Base-by-base conservation (phyloP, 2,888 invertebrate species). In the Euplexia lucipara region DNA sequence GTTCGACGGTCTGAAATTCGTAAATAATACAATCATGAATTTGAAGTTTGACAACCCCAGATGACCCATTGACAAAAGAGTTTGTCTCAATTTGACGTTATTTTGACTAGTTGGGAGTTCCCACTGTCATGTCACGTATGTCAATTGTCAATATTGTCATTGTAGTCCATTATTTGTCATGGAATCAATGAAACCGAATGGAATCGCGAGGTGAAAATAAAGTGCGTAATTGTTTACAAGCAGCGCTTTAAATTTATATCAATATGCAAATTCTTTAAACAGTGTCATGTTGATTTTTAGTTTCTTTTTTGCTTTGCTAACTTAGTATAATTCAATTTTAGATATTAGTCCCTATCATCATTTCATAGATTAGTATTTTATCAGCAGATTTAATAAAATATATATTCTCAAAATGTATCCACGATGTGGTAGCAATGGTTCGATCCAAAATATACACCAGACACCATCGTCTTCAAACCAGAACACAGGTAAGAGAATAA, bases 381-480 rank as follows among this genome's bases (percentile, higher is more conserved):
- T 30, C 54, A 62, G 51, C 76, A 52, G 34, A 39, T 22, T 45
- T 49, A 18, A 10, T 4, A 45, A 16, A 12, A 39, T 26, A 42
- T 12, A 37, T 10, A 44, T n/a, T 34, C 22, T 4, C 3, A 70
- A 63, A 70, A 96, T 96, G 84, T 97, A 97, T 89, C 96, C 97
- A 32, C 95, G 97, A 49, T 97, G 97, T 88, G 97, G 97, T 83
- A 97, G 97, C 87, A 97, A 97, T 75, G 97, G 97, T 56, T 98
- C 98, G 52, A 96, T 97, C 59, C 97, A 97, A 85, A 97, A 95
- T 77, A 94, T 97, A 30, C 97, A 97, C 65, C 97, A 97, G 86
- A 97, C 97, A 10, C 97, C 97, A 47, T 97, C 97, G 35, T 97
- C 97, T 20, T 97, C 98, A 2, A 97, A 97, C 75, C 97, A 97